Percentiles rank a stretch among this genome's conserved stretches.
phyloP scores from a whole-genome alignment of 2,888 invertebrate species.

The Neuroscelio doddi region DNA sequence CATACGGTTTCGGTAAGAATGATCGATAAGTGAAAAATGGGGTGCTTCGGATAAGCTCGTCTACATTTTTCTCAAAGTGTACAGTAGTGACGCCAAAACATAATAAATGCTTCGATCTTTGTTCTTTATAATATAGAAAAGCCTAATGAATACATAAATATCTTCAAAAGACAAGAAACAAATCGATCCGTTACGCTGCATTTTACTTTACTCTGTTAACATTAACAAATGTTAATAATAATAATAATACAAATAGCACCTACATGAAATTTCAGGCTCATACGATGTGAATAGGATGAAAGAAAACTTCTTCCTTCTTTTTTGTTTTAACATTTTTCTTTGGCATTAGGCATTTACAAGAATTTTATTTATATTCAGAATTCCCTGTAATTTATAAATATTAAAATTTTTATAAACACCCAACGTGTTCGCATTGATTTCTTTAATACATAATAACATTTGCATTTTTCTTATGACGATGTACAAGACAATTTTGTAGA shows the following conservation, averaged over 20 bases:
- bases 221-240: slow-evolving; percentile 33
- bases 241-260: slow-evolving; percentile 29
- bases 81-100: slow-evolving; percentile 6
- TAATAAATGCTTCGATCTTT: background rate
- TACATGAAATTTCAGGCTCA: too few species aligned
- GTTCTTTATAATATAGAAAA: slow-evolving; percentile 18
- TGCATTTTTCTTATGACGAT: background rate
- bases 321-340: too few species aligned
- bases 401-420: too few species aligned
- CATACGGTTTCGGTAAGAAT: slow-evolving; percentile 12
- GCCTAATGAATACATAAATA: slow-evolving; percentile 27
- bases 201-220: slow-evolving; percentile 31
- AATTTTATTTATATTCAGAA: too few species aligned
- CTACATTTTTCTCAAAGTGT: slow-evolving; percentile 13
- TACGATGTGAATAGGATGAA: slow-evolving; percentile 1
- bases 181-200: slow-evolving; percentile 19
- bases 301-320: too few species aligned
- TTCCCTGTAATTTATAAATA: too few species aligned
- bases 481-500: background rate
- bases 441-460: background rate
- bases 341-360: too few species aligned
- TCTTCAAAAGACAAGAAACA: slow-evolving; percentile 42
- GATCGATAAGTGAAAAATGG: slow-evolving; percentile 18
- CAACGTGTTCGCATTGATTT: too few species aligned
- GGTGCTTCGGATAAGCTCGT: slow-evolving; percentile 16